Base-by-base conservation (phyloP, 2,797 vertebrate genomes). In the Taeniopygia guttata region DNA sequence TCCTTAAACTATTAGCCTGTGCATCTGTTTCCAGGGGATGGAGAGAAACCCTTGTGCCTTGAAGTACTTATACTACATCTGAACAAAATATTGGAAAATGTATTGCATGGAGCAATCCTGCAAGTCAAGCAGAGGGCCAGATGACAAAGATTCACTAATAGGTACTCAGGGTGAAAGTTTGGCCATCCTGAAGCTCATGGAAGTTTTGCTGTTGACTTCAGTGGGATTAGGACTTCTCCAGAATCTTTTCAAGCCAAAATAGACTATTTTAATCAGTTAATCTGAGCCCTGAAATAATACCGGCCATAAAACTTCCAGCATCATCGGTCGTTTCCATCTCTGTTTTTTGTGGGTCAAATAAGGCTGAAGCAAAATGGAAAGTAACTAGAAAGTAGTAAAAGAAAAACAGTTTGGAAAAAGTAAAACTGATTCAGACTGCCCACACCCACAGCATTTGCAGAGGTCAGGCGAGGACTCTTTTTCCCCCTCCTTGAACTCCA, bases 311-410 rank as follows among this genome's bases (percentile, higher is more conserved):
- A 86, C 55, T 91, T 85, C 66, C 80, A 94, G 49, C 8, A 0
- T 45, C 66, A 25, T 66, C 1, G 0, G 79, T 66, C 16, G 0
- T 92, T 93, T 93, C 79, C 82, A 81, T 66, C 93, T 94, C 72
- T 85, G 6, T 62, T 89, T 86, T 76, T 82, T 84, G 83, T 69
- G 79, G 89, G 89, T 96, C 94, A 95, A 95, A 88, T 93, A 89
- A 96, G 93, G 94, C 80, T 91, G 89, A 78, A 93, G 87, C 45
- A 81, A 91, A 95, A 85, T 32, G 87, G 79, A 96, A 96, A 95
- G 92, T 85, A 94, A 96, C 96, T 96, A 94, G 95, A 95, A 95
- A 96, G 95, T 96, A 95, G 93, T 92, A 93, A 94, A 93, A 95
- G 79, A 83, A 85, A 94, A 95, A 90, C 0, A 2, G 26, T 88